Conservation (phyloP, 2,797 vertebrate genomes). For the Neostethus bicornis region DNA sequence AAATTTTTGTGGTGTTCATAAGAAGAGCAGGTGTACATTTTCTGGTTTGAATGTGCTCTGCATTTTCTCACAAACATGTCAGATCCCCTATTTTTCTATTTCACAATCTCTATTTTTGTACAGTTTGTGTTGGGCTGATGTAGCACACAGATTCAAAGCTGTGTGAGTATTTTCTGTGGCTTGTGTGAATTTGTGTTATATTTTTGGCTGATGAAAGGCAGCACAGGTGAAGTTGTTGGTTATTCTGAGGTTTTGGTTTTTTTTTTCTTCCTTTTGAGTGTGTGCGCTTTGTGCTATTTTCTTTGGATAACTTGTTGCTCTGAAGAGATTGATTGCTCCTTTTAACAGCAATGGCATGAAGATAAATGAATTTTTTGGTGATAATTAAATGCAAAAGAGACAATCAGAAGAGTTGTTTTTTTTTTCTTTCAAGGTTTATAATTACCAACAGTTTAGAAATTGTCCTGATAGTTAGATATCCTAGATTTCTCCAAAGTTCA, state of each 20-base stretch:
- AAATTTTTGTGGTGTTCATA: slow-evolving; percentile 1
- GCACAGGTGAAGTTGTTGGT: slow-evolving; percentile 13
- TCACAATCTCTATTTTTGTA: slow-evolving; percentile 76
- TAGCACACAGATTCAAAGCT: slow-evolving; percentile 49
- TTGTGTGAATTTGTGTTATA: slow-evolving; percentile 44
- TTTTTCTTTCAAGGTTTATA: not conserved
- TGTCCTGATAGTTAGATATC: slow-evolving; percentile 11
- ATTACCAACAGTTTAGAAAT: not conserved
- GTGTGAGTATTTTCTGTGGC: slow-evolving; percentile 32
- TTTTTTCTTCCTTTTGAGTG: slow-evolving; percentile 6
- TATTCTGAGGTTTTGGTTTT: slow-evolving; percentile 17
- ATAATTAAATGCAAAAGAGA: slow-evolving; percentile 65
- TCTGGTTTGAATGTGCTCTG: slow-evolving; percentile 31
- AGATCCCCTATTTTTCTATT: slow-evolving; percentile 80
- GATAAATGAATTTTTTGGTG: slow-evolving; percentile 51
- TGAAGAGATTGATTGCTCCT: slow-evolving; percentile 57
- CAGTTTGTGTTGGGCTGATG: slow-evolving; percentile 61
- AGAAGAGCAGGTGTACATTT: slow-evolving; percentile 26
- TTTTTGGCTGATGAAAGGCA: slow-evolving; percentile 38
- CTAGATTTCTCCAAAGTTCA: not conserved
- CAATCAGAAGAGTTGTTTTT: slow-evolving; percentile 8
- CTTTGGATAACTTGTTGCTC: slow-evolving; percentile 55
- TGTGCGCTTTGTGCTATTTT: slow-evolving; percentile 44
- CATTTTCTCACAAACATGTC: slow-evolving; percentile 43
- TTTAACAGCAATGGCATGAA: slow-evolving; percentile 46